Conservation (phyloP, 2,888 invertebrate genomes). For the Cheilosia scutellata region DNA sequence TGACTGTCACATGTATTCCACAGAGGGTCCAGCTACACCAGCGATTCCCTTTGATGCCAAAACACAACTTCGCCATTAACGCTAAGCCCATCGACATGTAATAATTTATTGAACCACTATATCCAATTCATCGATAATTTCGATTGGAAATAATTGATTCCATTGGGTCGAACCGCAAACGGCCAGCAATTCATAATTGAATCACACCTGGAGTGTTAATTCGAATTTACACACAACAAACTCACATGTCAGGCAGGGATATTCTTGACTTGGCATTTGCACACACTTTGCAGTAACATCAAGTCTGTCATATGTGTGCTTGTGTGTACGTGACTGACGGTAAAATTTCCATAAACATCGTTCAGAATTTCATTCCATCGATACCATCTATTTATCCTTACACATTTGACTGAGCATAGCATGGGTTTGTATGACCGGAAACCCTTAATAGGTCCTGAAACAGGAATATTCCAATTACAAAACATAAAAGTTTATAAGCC, state of each 20-base stretch:
- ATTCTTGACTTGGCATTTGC: conserved; percentile 8
- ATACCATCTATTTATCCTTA: conserved; percentile 24
- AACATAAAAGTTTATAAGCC: conserved; percentile 38
- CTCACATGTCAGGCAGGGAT: conserved; percentile 2
- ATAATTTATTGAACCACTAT: conserved; percentile 10
- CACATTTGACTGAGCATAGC: background rate
- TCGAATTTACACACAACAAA: conserved; percentile 41
- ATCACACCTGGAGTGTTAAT: conserved; percentile 64
- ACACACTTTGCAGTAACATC: background rate
- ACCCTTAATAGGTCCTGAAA: conserved; percentile 14
- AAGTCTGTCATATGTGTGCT: background rate
- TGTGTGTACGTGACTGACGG: conserved; percentile 41
- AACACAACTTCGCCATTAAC: background rate
- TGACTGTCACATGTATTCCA: background rate
- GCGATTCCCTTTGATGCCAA: background rate
- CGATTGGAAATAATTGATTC: conserved; percentile 35
- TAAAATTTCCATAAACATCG: conserved; percentile 64
- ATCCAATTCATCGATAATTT: conserved; percentile 20
- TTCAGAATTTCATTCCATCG: conserved; percentile 52
- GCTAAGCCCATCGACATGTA: background rate
- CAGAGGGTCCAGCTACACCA: background rate
- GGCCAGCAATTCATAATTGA: conserved; percentile 49
- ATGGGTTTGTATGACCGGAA: conserved; percentile 6
- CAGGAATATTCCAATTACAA: conserved; percentile 61
- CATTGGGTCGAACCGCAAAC: conserved; percentile 14